Base-by-base conservation (phyloP, 23 tunicate species). In the Styela plicata region DNA sequence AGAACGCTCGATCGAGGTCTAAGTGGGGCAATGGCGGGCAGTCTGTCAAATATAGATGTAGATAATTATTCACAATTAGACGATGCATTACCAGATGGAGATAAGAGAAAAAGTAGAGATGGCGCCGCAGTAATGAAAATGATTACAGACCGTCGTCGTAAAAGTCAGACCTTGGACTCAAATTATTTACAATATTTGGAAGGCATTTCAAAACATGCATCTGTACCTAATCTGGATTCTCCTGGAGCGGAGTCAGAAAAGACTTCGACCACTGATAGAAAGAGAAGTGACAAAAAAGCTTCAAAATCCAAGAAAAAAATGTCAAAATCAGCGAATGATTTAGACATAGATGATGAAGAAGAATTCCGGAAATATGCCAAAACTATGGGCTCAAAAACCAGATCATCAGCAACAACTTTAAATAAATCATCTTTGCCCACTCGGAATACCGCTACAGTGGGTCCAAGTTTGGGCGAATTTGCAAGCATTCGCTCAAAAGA, bases 51-150 rank as follows among this genome's bases (percentile, higher is more conserved):
- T 31, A 66, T 65, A 26, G 81, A 76, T 29, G 10, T 5, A 44
- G 57, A 44, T 44, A n/a, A n/a, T n/a, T n/a, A n/a, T n/a, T 44
- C 13, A 5, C 24, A 67, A 25, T 18, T 16, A 22, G 81, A 76
- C 27, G 53, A 0, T 57, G 66, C 36, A 44, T 1, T 31, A 19
- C 21, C 24, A 0, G 19, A 10, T 16, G 36, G 26, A 20, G 78
- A 31, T n/a, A 73, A 29, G 20, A 31, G 36, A 17, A 52, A 53
- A 29, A 24, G 65, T 53, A n/a, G 66, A 52, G 81, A 76, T 57
- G 81, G 81, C 31, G 81, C 81, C 28, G 81, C 81, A 24, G 81
- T 76, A 10, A 76, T 76, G 33, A 44, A 44, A 26, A 36, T 76
- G 81, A 76, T 76, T 20, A 32, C 81, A 10, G 66, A 76, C 13